Base-by-base conservation (phyloP, 2,888 invertebrate genomes). In the Lepidochrysops patricia region DNA sequence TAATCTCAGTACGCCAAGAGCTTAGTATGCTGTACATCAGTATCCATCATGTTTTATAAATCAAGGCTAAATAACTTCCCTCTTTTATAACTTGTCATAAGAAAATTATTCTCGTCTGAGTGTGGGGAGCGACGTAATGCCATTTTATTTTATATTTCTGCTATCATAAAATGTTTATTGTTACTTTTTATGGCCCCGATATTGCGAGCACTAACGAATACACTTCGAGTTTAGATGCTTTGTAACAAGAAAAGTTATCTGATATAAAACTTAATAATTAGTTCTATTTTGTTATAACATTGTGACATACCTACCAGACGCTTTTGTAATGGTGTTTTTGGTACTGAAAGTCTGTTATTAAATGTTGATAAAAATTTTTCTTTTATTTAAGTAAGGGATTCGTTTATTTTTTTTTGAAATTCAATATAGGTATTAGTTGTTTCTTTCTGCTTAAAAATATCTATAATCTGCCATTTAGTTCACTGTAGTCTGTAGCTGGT, bases 91-190 rank as follows among this genome's bases (percentile, higher is more conserved):
- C 67, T 70, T 70, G 66, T 68, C 72, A 69, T 67, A 67, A 69
- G 67, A 67, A 61, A 68, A 67, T 68, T 65, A 70, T 70, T 70
- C 68, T 67, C 72, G 70, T 70, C 69, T 63, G 61, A 66, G 64
- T 64, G 63, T 65, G 62, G 72, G 67, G 71, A 69, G 74, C 64
- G 68, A 77, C 77, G 76, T 79, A 72, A 75, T 75, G 70, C 72
- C 72, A 74, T 79, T 76, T 77, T 77, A 80, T 80, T 81, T 82
- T 79, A 82, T 80, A 75, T 76, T 69, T 67, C 72, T 67, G 71
- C 73, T 71, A 74, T 76, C 71, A 73, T 82, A 83, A 83, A 82
- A 80, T 74, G 68, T 77, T 82, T 79, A 84, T 79, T 77, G 83
- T 79, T 75, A 71, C 75, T 80, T 81, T 83, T 83, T 82, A 84